A percentile compares a stretch with the other conserved stretches of the same genome.
Evolutionary conservation across 1,140 invertebrate genomes (phyloP).

Genomic region (Temnothorax nylanderi): DNA sequence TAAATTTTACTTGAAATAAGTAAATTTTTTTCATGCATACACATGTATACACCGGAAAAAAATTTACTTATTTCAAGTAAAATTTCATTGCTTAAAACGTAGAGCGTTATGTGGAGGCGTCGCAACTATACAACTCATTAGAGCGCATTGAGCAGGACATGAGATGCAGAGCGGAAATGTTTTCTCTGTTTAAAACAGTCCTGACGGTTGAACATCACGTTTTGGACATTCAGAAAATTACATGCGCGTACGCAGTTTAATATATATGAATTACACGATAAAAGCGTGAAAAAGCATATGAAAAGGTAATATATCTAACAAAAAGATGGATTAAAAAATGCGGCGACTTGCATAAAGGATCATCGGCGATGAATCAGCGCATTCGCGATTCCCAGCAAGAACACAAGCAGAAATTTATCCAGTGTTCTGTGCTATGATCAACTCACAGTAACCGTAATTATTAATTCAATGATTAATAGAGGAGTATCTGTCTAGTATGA

Average conservation of each 20-base stretch:
- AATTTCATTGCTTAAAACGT: no score
- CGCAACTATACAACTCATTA: slow-evolving; percentile 33
- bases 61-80: no score
- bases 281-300: not conserved
- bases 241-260: slow-evolving; percentile 22
- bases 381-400: not conserved
- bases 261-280: slow-evolving; percentile 43
- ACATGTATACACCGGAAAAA: no score
- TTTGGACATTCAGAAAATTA: slow-evolving; percentile 51
- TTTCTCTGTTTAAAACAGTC: slow-evolving; percentile 19
- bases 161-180: slow-evolving; percentile 22
- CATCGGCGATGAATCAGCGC: no score
- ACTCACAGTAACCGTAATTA: slow-evolving; percentile 32
- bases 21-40: no score
- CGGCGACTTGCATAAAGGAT: not conserved
- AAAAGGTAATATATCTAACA: slow-evolving; percentile 9
- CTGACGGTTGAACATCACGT: not conserved
- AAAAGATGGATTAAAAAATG: not conserved
- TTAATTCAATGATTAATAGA: not conserved
- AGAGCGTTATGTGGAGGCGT: not conserved
- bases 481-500: not conserved
- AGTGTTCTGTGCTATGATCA: slow-evolving; percentile 20
- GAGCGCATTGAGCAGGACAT: slow-evolving; percentile 26
- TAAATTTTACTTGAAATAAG: no score
- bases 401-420: not conserved